A percentile compares a stretch with the other conserved stretches of the same genome.
These are phyloP conservation scores for Calyptomena viridis DNA, from an alignment of 2,113 vertebrate species.

Conservation along the genomic window DNA sequence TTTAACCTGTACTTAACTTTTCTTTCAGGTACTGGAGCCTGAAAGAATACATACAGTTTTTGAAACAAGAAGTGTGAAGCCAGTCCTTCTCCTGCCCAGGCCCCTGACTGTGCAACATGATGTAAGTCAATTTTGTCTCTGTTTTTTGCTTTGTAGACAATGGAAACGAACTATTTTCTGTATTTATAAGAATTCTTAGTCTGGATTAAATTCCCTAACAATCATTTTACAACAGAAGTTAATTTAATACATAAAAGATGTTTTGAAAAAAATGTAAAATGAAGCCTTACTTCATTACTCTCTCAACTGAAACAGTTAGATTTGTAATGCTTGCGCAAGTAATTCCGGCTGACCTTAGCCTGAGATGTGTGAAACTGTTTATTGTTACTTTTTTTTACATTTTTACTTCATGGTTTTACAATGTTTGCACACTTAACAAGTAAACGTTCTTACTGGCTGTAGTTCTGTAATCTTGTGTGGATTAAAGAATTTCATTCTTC, in stretches of 20 bases:
- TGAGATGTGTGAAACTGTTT: not conserved
- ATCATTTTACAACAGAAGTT: not conserved
- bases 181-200: not conserved
- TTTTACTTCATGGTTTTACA: not conserved
- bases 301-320: not conserved
- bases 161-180: not conserved
- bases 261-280: not conserved
- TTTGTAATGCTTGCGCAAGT: not conserved
- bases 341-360: not conserved
- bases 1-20: not conserved
- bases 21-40: not conserved
- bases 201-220: not conserved
- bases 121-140: not conserved
- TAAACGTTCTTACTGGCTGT: not conserved
- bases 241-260: not conserved
- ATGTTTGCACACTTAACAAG: not conserved
- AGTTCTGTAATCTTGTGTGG: not conserved
- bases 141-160: not conserved
- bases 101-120: not conserved
- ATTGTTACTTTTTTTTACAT: not conserved
- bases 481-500: not conserved
- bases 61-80: not conserved
- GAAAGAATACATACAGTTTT: not conserved
- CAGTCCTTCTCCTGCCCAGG: not conserved
- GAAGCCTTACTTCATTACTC: not conserved